phyloP scores from a whole-genome alignment of 1,140 invertebrate genomes.

The Euwallacea similis region DNA sequence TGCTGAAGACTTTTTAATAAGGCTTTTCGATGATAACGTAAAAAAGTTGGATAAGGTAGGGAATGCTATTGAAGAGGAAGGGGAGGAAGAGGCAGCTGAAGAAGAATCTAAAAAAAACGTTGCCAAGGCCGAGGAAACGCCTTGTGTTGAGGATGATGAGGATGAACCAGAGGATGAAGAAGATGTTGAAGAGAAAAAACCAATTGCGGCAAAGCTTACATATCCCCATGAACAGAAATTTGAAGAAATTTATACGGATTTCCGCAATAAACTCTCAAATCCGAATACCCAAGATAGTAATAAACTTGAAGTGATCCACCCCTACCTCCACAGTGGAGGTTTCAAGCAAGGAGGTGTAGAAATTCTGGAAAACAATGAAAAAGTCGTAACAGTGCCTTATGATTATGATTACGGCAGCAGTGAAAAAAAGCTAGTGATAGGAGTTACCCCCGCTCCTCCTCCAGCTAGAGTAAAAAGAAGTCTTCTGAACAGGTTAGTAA shows the following conservation, averaged over 20 bases:
- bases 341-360: conserved; percentile 24
- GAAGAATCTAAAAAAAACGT: conserved; percentile 9
- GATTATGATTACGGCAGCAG: conserved; percentile 41
- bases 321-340: conserved; percentile 32
- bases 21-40: conserved; percentile 19
- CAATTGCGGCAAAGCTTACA: conserved; percentile 1
- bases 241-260: conserved; percentile 11
- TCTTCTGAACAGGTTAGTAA: neutral
- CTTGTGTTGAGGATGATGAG: conserved; percentile 26
- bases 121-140: conserved; percentile 6
- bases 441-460: neutral
- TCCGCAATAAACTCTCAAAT: conserved; percentile 23
- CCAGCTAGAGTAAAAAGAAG: conserved; percentile 18
- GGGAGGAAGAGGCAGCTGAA: conserved; percentile 31
- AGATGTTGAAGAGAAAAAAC: conserved; percentile 4
- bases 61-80: conserved; percentile 19
- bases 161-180: conserved; percentile 16
- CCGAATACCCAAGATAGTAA: conserved; percentile 22
- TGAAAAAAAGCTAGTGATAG: conserved; percentile 17
- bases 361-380: conserved; percentile 32
- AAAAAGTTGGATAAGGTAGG: conserved; percentile 28
- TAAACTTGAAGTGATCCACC: conserved; percentile 32
- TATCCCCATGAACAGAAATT: conserved; percentile 26
- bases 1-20: conserved; percentile 9
- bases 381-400: conserved; percentile 36